phyloP scores from a whole-genome alignment of 2,113 vertebrate species.

The Calcarius ornatus region DNA sequence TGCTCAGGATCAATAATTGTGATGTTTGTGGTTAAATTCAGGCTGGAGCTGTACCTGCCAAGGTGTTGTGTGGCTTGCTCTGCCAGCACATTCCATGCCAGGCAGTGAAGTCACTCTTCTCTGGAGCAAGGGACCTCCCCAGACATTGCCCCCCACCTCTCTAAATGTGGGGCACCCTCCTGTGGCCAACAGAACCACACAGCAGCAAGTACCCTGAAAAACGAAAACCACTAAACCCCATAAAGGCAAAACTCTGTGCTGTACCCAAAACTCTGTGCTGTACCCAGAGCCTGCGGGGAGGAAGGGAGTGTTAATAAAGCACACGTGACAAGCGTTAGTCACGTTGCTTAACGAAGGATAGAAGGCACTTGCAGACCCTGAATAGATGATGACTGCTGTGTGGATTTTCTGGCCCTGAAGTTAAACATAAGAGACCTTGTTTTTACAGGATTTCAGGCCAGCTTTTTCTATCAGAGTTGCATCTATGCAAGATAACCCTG shows the following conservation, averaged over 20 bases:
- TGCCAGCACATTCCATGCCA: background rate
- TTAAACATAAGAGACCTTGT: background rate
- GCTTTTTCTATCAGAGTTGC: background rate
- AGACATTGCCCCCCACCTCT: background rate
- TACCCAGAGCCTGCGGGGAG: background rate
- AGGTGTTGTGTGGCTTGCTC: background rate
- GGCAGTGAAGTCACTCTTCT: background rate
- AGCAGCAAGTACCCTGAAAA: background rate
- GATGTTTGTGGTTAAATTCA: background rate
- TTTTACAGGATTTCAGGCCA: conserved; percentile 15
- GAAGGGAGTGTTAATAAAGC: background rate
- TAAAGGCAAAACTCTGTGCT: background rate
- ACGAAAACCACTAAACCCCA: background rate
- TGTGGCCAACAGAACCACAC: background rate
- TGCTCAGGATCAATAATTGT: background rate
- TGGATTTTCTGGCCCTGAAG: conserved; percentile 22
- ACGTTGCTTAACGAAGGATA: background rate
- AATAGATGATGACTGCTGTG: background rate
- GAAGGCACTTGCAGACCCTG: background rate
- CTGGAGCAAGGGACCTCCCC: background rate
- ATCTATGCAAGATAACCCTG: background rate
- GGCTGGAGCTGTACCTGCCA: background rate
- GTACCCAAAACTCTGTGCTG: background rate
- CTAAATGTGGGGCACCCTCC: background rate
- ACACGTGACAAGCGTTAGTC: background rate